phyloP scores from a whole-genome alignment of 2,888 invertebrate species.

The Belgica antarctica region DNA sequence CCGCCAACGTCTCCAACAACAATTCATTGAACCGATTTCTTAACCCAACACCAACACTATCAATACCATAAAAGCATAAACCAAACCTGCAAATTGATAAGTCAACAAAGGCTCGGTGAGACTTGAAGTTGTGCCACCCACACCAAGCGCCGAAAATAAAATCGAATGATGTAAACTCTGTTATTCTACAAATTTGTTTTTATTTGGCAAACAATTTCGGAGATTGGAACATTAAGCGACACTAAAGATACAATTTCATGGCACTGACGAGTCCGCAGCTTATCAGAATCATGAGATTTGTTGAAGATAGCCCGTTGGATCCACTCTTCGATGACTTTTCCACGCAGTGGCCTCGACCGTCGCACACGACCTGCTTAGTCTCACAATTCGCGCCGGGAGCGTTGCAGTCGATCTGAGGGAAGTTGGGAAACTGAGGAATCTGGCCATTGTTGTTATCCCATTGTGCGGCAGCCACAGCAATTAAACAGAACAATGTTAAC shows the following conservation, averaged over 20 bases:
- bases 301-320: not conserved
- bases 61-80: too few relatives aligned
- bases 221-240: not conserved
- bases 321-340: not conserved
- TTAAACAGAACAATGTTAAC: not conserved
- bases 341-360: not conserved
- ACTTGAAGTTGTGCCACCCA: too few relatives aligned
- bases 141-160: too few relatives aligned
- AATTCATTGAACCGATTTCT: too few relatives aligned
- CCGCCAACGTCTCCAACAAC: too few relatives aligned
- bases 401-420: conserved; percentile 3
- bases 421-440: not conserved
- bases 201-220: not conserved
- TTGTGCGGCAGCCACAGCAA: not conserved
- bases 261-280: not conserved
- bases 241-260: not conserved
- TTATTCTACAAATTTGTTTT: not conserved
- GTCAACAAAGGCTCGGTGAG: too few relatives aligned
- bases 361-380: not conserved
- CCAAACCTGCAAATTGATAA: too few relatives aligned
- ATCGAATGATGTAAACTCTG: too few relatives aligned
- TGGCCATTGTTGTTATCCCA: not conserved
- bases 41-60: too few relatives aligned
- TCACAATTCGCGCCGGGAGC: not conserved
- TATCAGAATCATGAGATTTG: not conserved